Evolutionary conservation across 37 sponge, comb jelly and placozoan species (phyloP).

Genomic region (Chondrilla cf. caribensis): DNA sequence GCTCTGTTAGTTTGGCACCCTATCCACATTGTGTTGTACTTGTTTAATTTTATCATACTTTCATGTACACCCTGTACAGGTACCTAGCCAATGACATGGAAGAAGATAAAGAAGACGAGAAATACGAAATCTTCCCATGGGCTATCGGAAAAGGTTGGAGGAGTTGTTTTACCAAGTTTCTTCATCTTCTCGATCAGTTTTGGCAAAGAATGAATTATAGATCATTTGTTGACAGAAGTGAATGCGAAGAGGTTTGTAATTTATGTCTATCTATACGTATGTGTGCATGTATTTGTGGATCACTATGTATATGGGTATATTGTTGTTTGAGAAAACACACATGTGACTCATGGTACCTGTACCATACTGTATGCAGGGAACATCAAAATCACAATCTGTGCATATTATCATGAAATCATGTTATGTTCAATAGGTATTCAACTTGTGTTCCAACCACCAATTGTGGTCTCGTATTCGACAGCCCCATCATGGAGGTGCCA

Average conservation of each 20-base stretch:
- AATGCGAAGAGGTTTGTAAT: constrained; percentile 73
- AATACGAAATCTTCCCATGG: constrained; percentile 86
- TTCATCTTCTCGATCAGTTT: constrained; percentile 52
- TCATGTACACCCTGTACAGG: too few species aligned
- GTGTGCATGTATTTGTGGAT: too few species aligned
- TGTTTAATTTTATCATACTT: too few species aligned
- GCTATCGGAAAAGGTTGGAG: constrained; percentile 73
- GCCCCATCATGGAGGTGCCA: constrained; percentile 65
- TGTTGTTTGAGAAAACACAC: too few species aligned
- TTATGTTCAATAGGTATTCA: constrained; percentile 47
- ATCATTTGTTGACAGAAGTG: constrained; percentile 68
- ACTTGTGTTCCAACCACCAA: constrained; percentile 55
- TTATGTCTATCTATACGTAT: neutral
- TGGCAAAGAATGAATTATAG: constrained; percentile 79
- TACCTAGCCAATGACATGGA: constrained; percentile 87
- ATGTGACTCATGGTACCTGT: too few species aligned
- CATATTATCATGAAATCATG: too few species aligned
- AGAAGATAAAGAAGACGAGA: constrained; percentile 87
- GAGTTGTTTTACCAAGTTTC: constrained; percentile 50
- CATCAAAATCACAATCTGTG: too few species aligned
- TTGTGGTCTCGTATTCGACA: constrained; percentile 54
- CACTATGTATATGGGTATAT: too few species aligned
- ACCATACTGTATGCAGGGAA: too few species aligned
- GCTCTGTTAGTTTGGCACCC: constrained; percentile 52
- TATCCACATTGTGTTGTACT: too few species aligned